Conservation (phyloP, 2,888 invertebrate species). For the Tricholauxania praeusta region DNA sequence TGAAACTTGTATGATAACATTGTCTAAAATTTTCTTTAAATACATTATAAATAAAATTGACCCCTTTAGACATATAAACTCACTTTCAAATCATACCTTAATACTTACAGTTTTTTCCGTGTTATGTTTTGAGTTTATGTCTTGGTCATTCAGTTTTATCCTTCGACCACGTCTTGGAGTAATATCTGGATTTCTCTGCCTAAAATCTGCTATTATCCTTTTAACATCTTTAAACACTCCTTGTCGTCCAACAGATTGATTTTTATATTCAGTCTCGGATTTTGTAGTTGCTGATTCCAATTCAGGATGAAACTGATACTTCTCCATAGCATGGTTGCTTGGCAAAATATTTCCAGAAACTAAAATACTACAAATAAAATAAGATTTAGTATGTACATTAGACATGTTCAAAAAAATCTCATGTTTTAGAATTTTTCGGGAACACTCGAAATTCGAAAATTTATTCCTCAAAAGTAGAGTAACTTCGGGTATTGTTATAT, state of each 20-base stretch:
- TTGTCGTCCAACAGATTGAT: slow-evolving; percentile 64
- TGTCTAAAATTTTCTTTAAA: no score
- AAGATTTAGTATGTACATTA: not conserved
- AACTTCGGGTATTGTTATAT: no score
- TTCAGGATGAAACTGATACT: slow-evolving; percentile 39
- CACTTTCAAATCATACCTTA: not conserved
- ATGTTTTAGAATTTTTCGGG: no score
- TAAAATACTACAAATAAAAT: slow-evolving; percentile 54
- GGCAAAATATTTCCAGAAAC: slow-evolving; percentile 67
- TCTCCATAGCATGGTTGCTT: slow-evolving; percentile 55
- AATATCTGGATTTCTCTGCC: slow-evolving; percentile 80
- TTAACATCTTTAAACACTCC: slow-evolving; percentile 85
- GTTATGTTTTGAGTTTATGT: slow-evolving; percentile 41
- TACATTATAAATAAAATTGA: no score
- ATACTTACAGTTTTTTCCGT: slow-evolving; percentile 19
- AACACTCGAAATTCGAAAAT: no score
- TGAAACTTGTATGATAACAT: no score
- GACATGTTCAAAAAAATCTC: no score
- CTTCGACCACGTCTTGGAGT: slow-evolving; percentile 77
- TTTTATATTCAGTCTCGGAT: slow-evolving; percentile 4
- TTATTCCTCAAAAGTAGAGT: no score
- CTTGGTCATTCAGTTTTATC: slow-evolving; percentile 66
- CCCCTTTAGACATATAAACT: no score
- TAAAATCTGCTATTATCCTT: slow-evolving; percentile 84
- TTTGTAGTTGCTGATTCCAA: slow-evolving; percentile 15